Evolutionary conservation across 1,140 invertebrate genomes (phyloP), one percentile per base, ranked within the genome.

Genomic region (Latrodectus geometricus): DNA sequence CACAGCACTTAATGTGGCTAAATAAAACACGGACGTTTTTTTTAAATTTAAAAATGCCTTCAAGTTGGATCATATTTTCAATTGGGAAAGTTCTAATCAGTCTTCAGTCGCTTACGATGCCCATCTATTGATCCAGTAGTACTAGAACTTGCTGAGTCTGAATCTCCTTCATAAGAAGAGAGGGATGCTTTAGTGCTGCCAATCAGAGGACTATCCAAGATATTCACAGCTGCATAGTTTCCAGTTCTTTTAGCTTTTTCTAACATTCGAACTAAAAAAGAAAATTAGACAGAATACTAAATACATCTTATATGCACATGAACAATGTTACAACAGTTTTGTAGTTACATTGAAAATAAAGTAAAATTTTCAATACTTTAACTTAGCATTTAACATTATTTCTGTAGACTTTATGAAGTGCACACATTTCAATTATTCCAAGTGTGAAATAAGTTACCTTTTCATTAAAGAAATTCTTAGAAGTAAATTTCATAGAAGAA

Each of bases 171-270:
- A 90, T 90, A 88, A 91, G 92, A 69, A 91, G 91, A 82, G 91
- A 92, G 4, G 89, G 90, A 9, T 91, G 90, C 87, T 92, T 92
- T 79, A 91, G 92, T 89, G 23, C 78, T 80, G 54, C 84, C 88
- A 9, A 69, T 75, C 5, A 88, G 78, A 17, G 87, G 56, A 17
- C 80, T 72, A 52, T 88, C 88, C 20, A 89, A 54, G 50, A 88
- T 75, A 0, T 91, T 90, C 88, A 94, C 93, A 20, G 92, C 75
- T 54, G 83, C 91, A 91, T 93, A 94, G 88, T 93, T 93, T 11
- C 94, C 94, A 56, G 94, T 94, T 82, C 92, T 91, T 90, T 94
- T 94, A 8, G 94, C 94, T 91, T 94, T 94, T 89, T 95, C 95
- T 89, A 95, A 91, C 15, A 93, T 93, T 78, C 94, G 93, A 90